A percentile compares a stretch with the other conserved stretches of the same genome.
Conservation (phyloP, 23 tunicate species). For the Ascidia mentula region DNA sequence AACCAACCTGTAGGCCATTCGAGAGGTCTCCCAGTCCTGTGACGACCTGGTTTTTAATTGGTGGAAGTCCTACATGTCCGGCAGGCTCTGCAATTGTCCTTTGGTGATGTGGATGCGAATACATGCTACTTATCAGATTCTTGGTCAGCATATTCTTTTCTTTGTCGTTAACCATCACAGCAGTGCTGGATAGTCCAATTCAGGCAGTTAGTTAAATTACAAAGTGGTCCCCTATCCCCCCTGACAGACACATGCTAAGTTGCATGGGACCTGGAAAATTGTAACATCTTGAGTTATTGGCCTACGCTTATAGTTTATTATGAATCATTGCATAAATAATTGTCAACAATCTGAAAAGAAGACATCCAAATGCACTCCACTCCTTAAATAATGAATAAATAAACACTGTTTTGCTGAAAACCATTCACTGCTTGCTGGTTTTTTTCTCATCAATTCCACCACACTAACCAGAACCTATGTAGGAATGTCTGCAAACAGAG, state of each 20-base stretch:
- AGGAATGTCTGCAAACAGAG: no score
- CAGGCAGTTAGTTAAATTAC: background rate
- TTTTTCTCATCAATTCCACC: no score
- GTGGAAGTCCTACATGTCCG: conserved; percentile 83
- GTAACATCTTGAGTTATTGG: no score
- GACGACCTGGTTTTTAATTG: conserved; percentile 73
- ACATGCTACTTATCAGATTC: conserved; percentile 75
- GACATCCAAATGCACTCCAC: no score
- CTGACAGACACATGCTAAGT: background rate
- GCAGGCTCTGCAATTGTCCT: conserved; percentile 53
- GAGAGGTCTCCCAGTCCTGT: conserved; percentile 55
- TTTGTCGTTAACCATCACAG: conserved; percentile 63
- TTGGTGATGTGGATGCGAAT: conserved; percentile 22
- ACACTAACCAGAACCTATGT: no score
- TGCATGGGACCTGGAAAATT: background rate
- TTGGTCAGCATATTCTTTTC: conserved; percentile 92
- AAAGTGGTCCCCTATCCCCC: background rate
- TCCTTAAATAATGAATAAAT: no score
- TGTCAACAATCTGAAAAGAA: no score
- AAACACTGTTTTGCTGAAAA: no score
- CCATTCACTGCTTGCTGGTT: no score
- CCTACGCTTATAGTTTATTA: no score
- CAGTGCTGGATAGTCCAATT: background rate
- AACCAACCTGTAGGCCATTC: conserved; percentile 70
- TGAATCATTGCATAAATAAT: no score